A percentile compares a stretch with the other conserved stretches of the same genome.
These are phyloP conservation scores for Phaethon lepturus DNA, from an alignment of 2,113 vertebrate species.

Conservation along the genomic window DNA sequence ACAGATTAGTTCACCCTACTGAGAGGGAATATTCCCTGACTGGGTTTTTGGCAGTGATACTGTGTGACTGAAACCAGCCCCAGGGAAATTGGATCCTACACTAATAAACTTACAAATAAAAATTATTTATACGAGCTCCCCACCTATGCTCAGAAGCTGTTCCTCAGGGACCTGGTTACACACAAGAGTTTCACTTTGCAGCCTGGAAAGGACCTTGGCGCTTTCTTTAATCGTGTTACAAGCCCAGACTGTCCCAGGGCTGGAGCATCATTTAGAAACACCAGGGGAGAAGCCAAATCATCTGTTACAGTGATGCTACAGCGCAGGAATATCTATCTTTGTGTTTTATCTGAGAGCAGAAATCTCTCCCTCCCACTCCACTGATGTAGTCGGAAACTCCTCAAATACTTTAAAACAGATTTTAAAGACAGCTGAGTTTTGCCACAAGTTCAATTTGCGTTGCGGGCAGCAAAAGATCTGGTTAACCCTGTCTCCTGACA, in stretches of 20 bases:
- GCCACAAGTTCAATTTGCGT: neutral
- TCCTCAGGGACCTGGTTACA: neutral
- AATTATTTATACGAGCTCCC: neutral
- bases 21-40: neutral
- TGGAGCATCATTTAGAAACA: neutral
- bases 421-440: neutral
- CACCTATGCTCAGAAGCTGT: neutral
- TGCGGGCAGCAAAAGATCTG: neutral
- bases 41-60: neutral
- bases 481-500: rapidly evolving
- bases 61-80: neutral
- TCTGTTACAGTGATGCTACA: neutral
- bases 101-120: neutral
- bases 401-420: neutral
- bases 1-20: neutral
- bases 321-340: neutral
- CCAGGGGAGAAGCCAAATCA: neutral
- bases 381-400: neutral
- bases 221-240: neutral
- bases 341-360: neutral
- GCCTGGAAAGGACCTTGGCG: neutral
- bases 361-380: neutral
- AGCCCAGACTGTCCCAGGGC: neutral
- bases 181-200: neutral
- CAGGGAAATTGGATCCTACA: neutral